Percentiles rank a stretch among this genome's conserved stretches.
Conservation (phyloP, 1,140 invertebrate genomes). For the Manduca sexta region DNA sequence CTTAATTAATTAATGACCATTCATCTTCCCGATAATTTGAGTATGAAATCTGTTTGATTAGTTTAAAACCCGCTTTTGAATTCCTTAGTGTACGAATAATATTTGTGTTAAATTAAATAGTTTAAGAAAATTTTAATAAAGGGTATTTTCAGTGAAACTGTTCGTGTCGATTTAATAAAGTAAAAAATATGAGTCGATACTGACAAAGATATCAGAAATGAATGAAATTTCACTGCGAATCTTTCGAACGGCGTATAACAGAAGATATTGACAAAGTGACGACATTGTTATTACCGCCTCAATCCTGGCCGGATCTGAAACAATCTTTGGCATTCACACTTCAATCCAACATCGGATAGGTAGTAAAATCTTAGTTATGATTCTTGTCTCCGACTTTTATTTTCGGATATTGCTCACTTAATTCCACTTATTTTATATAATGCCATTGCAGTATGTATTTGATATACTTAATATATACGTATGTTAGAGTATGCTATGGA, state of each 20-base stretch:
- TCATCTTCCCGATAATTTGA: slow-evolving; percentile 47
- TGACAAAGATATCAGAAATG: slow-evolving; percentile 2
- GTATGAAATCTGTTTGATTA: too few species aligned
- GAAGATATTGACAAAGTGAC: slow-evolving; percentile 59
- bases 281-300: slow-evolving; percentile 64
- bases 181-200: too few species aligned
- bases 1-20: slow-evolving; percentile 69
- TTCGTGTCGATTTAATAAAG: too few species aligned
- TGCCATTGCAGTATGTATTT: too few species aligned
- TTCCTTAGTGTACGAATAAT: too few species aligned
- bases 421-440: slow-evolving; percentile 17
- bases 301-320: slow-evolving; percentile 44
- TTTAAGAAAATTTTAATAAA: too few species aligned
- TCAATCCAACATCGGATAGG: slow-evolving; percentile 36
- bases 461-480: too few species aligned
- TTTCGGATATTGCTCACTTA: slow-evolving; percentile 31
- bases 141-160: too few species aligned
- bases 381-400: slow-evolving; percentile 34
- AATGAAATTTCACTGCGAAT: slow-evolving; percentile 45
- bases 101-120: too few species aligned
- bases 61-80: too few species aligned
- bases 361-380: slow-evolving; percentile 57
- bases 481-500: too few species aligned
- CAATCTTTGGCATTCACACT: slow-evolving; percentile 45
- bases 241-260: slow-evolving; percentile 17